Evolutionary conservation across 1,140 invertebrate species (phyloP).

Genomic region (Mizuhopecten yessoensis): DNA sequence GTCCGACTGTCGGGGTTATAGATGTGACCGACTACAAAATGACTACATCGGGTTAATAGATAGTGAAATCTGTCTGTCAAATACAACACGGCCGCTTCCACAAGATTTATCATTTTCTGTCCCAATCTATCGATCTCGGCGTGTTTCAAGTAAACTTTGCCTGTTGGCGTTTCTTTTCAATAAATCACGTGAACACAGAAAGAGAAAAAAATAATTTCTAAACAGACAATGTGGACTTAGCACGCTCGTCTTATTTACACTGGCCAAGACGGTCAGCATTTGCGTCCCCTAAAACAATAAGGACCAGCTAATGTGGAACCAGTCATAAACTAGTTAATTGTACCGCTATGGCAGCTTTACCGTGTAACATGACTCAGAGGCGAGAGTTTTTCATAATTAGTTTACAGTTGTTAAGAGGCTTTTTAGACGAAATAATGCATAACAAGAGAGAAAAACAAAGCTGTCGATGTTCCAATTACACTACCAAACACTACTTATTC

Average conservation of each 20-base stretch:
- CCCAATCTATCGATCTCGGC: slow-evolving; percentile 13
- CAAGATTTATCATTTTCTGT: slow-evolving; percentile 8
- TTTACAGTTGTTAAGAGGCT: no score
- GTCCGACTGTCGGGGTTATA: no score
- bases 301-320: no score
- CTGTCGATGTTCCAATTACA: no score
- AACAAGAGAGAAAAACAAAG: no score
- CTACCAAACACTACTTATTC: no score
- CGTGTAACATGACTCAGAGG: no score
- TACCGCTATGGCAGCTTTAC: no score
- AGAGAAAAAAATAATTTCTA: slow-evolving; percentile 17
- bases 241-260: background rate
- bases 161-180: slow-evolving; percentile 38
- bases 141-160: slow-evolving; percentile 27
- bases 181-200: slow-evolving; percentile 10
- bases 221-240: background rate
- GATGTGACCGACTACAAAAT: background rate
- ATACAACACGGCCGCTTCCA: slow-evolving; percentile 19
- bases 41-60: slow-evolving; percentile 1
- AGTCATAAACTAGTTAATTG: no score
- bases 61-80: slow-evolving; percentile 26
- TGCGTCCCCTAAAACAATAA: background rate
- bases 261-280: background rate
- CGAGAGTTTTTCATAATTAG: no score
- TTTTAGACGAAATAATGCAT: no score